A percentile compares a stretch with the other conserved stretches of the same genome.
Evolutionary conservation across 2,113 vertebrate genomes (phyloP).

Genomic region (Procavia capensis): DNA sequence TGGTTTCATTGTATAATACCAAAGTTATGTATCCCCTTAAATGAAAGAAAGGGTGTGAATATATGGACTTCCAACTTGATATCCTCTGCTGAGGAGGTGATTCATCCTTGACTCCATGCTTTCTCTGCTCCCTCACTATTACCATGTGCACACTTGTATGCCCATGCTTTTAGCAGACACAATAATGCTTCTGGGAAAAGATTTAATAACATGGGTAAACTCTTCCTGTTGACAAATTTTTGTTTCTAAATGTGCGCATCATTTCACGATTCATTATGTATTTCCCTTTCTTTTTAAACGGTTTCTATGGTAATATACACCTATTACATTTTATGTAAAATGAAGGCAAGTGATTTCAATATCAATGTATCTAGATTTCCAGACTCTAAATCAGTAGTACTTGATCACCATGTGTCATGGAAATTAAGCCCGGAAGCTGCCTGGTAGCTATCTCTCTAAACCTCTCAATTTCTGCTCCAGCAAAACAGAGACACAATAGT

Average conservation of each 20-base stretch:
- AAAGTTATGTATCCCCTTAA: background rate
- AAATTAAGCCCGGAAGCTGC: background rate
- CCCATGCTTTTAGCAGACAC: background rate
- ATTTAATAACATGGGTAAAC: background rate
- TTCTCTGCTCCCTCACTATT: background rate
- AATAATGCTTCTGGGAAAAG: background rate
- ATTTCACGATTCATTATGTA: background rate
- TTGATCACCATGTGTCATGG: background rate
- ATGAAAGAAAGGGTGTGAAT: background rate
- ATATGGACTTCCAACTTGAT: background rate
- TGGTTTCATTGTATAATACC: too few relatives aligned
- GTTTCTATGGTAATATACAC: background rate
- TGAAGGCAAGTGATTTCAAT: background rate
- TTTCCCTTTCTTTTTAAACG: background rate
- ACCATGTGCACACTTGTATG: background rate
- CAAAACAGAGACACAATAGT: background rate
- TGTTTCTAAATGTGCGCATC: background rate
- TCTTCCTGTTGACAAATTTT: background rate
- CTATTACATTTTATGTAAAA: conserved; percentile 6
- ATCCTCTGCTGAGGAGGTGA: background rate
- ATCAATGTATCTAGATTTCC: background rate
- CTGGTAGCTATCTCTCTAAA: background rate
- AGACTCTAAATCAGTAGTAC: background rate
- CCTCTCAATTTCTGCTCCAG: background rate
- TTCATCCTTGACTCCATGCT: background rate